Evolutionary conservation across 2,888 invertebrate genomes (phyloP), one percentile per base, ranked within the genome.

Genomic region (Aphrophora alni): DNA sequence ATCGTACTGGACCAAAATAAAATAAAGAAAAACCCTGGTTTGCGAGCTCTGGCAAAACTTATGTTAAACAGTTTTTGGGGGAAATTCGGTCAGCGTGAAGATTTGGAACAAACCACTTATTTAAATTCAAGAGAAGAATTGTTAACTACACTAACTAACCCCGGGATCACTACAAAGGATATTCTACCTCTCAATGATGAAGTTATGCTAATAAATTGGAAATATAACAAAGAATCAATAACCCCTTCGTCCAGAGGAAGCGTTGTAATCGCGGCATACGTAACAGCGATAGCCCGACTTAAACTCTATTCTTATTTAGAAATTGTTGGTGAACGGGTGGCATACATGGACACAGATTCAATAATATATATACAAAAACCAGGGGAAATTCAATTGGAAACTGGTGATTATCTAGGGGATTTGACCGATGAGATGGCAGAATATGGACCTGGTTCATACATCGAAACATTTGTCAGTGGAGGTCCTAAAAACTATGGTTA

Each of bases 261-360:
- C 81, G 84, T 86, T 0, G 85, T 86, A 12, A 85, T 89, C 4
- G 88, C 88, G 0, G 85, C 86, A 0, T 88, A 87, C 75, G 87
- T 87, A 0, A 88, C 88, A 0, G 80, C 86, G 2, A 84, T 86
- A 69, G 87, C 88, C 0, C 77, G 88, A 5, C 77, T 88, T 0
- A 85, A 86, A 80, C 82, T 88, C 0, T 87, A 87, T 80, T 75
- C 78, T 2, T 86, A 86, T 25, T 80, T 89, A 4, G 85, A 87
- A 10, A 79, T 79, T 24, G 80, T 88, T 7, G 85, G 83, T 7
- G 76, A 84, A 38, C n/a, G n/a, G n/a, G n/a, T n/a, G n/a, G n/a
- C n/a, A n/a, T n/a, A n/a, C n/a, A n/a, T n/a, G n/a, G n/a, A 88
- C 74, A 88, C 88, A 0, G 88, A 88, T 80, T 86, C 85, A 0